These are phyloP conservation scores for Metaphire vulgaris DNA, from an alignment of 1,140 invertebrate genomes.

Conservation along the genomic window DNA sequence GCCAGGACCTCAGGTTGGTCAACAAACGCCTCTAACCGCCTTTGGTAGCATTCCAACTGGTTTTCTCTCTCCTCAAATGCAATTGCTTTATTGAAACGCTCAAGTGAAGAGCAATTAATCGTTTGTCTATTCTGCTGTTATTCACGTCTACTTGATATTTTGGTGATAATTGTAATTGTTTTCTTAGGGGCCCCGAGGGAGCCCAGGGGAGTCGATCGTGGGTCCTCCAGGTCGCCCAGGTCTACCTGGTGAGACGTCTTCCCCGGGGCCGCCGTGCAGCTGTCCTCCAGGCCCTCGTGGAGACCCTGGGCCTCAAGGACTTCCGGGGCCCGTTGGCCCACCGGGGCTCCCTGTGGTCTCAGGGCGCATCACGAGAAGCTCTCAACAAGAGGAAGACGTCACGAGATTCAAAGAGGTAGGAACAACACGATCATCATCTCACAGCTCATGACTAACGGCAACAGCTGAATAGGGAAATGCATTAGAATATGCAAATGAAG, in stretches of 20 bases:
- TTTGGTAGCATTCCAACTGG: not conserved
- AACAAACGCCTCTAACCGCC: not conserved
- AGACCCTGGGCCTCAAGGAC: not conserved
- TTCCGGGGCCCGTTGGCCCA: not conserved
- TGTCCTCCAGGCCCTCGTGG: not conserved
- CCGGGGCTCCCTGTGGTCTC: not conserved
- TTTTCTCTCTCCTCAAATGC: not conserved
- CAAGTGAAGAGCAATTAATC: too few relatives aligned
- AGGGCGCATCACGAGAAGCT: too few relatives aligned
- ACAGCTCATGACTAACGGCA: too few relatives aligned
- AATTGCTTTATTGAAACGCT: too few relatives aligned
- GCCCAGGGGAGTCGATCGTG: not conserved
- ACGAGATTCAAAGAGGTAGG: too few relatives aligned
- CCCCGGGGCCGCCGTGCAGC: not conserved
- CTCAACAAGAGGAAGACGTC: too few relatives aligned
- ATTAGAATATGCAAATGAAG: too few relatives aligned
- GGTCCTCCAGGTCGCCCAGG: not conserved
- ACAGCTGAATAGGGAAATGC: too few relatives aligned
- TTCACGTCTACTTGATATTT: too few relatives aligned
- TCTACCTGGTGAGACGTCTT: not conserved
- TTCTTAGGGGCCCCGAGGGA: not conserved
- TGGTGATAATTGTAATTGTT: not conserved
- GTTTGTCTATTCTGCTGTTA: too few relatives aligned
- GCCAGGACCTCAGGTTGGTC: not conserved
- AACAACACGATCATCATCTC: too few relatives aligned